A percentile compares a stretch with the other conserved stretches of the same genome.
These are phyloP conservation scores for Propithecus deckenii DNA, from an alignment of 2,797 vertebrate genomes.

Conservation along the genomic window DNA sequence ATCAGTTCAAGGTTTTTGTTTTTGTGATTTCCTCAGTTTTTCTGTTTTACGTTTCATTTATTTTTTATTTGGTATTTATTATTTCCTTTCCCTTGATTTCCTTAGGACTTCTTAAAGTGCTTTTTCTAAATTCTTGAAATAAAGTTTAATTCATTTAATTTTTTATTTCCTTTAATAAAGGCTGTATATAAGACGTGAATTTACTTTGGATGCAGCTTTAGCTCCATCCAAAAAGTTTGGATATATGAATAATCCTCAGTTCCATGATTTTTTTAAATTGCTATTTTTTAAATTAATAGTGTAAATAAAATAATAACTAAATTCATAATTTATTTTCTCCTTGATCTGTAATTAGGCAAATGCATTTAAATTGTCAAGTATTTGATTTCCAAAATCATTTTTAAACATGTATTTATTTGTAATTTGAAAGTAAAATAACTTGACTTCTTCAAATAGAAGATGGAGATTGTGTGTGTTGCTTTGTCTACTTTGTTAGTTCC, in stretches of 20 bases:
- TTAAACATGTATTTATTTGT: background rate
- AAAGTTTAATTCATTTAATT: background rate
- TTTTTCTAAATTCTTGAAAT: constrained; percentile 1
- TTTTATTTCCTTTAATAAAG: background rate
- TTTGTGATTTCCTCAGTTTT: background rate
- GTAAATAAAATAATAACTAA: background rate
- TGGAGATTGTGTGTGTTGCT: background rate
- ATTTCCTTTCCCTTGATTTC: background rate
- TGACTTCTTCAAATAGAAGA: background rate
- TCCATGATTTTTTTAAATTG: background rate
- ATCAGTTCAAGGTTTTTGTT: background rate
- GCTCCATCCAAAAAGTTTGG: background rate
- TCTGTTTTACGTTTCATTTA: constrained; percentile 8
- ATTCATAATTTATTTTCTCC: background rate
- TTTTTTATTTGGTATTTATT: background rate
- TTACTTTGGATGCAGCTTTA: background rate
- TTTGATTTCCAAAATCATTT: background rate
- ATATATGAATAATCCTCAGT: background rate
- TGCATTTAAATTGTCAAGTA: background rate
- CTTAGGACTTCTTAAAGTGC: background rate
- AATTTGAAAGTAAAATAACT: background rate
- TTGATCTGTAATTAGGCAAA: background rate
- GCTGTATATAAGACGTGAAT: background rate
- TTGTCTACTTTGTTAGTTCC: background rate
- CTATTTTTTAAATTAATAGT: background rate